Evolutionary conservation across 2,888 invertebrate species (phyloP).

Genomic region (Mythimna lalbum): DNA sequence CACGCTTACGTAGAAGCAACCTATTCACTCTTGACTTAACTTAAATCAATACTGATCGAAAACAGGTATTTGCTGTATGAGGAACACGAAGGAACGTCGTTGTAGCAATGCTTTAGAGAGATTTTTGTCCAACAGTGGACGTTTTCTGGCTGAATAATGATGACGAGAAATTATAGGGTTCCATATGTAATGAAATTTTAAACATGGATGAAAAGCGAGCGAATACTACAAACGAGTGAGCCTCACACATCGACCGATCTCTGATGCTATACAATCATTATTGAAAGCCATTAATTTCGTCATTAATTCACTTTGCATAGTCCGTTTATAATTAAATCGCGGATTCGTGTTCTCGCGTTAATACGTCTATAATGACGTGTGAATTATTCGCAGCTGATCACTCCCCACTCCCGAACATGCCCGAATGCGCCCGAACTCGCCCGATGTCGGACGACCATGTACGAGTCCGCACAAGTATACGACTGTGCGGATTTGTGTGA

Average conservation of each 20-base stretch:
- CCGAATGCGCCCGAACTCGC: not conserved
- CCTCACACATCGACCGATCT: not conserved
- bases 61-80: no score
- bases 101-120: no score
- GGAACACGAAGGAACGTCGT: no score
- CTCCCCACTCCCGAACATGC: no score
- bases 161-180: no score
- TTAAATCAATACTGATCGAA: no score
- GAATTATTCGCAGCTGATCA: slow-evolving; percentile 38
- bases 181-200: no score
- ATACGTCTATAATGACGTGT: slow-evolving; percentile 27
- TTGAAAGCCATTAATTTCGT: slow-evolving; percentile 39
- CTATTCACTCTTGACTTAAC: no score
- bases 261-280: slow-evolving; percentile 27
- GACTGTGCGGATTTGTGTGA: slow-evolving; percentile 43
- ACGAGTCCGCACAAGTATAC: slow-evolving; percentile 24
- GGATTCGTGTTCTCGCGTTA: slow-evolving; percentile 32
- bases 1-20: no score
- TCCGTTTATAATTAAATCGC: slow-evolving; percentile 50
- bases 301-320: slow-evolving; percentile 41
- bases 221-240: not conserved
- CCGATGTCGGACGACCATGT: slow-evolving; percentile 25
- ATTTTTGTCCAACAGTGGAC: no score
- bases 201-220: not conserved
- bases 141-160: no score